A percentile compares a stretch with the other conserved stretches of the same genome.
Evolutionary conservation across 1,140 invertebrate genomes (phyloP).

Genomic region (Reticulitermes speratus): DNA sequence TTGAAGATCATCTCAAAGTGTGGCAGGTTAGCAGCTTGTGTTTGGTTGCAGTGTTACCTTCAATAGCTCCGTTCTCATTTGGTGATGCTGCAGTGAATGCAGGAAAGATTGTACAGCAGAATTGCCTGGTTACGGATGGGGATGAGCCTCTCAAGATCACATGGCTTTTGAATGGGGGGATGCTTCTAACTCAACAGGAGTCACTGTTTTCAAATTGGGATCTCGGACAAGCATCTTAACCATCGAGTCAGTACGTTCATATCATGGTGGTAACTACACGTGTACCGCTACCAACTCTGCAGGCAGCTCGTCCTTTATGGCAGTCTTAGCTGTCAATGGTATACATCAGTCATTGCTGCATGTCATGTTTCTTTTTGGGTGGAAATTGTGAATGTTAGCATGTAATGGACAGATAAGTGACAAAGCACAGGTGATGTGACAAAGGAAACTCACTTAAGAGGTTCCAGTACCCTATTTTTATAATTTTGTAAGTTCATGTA

Average conservation of each 20-base stretch:
- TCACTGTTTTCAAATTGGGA: conserved; percentile 43
- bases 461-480: no score
- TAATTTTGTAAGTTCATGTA: no score
- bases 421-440: no score
- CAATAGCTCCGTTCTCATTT: conserved; percentile 55
- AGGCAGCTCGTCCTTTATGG: conserved; percentile 64
- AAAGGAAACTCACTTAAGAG: no score
- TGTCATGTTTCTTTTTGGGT: not conserved
- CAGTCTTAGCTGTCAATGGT: conserved; percentile 71
- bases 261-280: conserved; percentile 38
- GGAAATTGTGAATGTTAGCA: no score
- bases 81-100: conserved; percentile 52
- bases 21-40: not conserved
- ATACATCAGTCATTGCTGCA: conserved; percentile 29
- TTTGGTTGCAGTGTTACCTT: conserved; percentile 47
- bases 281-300: conserved; percentile 61
- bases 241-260: conserved; percentile 43
- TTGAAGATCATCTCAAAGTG: no score
- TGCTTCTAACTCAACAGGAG: conserved; percentile 31
- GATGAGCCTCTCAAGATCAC: conserved; percentile 63
- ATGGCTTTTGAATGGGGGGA: conserved; percentile 53
- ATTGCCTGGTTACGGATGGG: conserved; percentile 65
- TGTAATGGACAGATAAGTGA: no score
- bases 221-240: conserved; percentile 49
- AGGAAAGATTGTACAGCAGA: conserved; percentile 53